These are phyloP conservation scores for Ancistrus triradiatus DNA, from an alignment of 2,113 vertebrate species.

Conservation along the genomic window DNA sequence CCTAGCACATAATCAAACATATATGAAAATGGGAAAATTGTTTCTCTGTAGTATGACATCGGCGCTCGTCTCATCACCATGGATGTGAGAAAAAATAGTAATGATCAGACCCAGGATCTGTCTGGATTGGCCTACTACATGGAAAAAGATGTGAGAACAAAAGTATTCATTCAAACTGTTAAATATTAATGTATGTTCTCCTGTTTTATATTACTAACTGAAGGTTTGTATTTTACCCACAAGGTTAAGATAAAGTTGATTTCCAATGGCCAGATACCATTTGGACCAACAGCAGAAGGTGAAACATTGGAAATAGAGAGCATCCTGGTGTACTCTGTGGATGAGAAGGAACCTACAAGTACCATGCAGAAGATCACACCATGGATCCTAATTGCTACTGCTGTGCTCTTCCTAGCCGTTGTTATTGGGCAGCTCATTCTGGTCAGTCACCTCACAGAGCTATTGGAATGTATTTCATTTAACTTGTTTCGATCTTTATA, in stretches of 20 bases:
- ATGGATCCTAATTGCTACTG: constrained; percentile 74
- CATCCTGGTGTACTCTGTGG: constrained; percentile 67
- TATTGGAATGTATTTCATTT: too few relatives aligned
- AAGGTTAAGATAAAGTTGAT: constrained; percentile 72
- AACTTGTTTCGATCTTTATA: too few relatives aligned
- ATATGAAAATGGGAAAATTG: neutral
- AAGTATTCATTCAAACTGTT: neutral
- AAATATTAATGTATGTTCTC: too few relatives aligned
- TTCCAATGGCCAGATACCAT: constrained; percentile 6
- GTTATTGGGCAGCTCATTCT: constrained; percentile 70
- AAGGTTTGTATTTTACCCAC: constrained; percentile 1
- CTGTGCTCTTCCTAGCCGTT: constrained; percentile 68
- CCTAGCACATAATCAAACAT: neutral
- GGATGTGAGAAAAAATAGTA: constrained; percentile 67
- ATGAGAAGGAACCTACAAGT: constrained; percentile 70
- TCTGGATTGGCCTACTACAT: constrained; percentile 77
- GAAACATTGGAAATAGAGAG: constrained; percentile 55
- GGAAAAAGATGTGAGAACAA: constrained; percentile 76
- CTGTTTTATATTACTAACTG: neutral
- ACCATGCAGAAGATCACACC: constrained; percentile 69
- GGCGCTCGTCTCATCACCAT: constrained; percentile 58
- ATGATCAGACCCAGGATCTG: constrained; percentile 60
- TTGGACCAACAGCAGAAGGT: constrained; percentile 44
- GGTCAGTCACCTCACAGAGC: constrained; percentile 59
- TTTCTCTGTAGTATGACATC: constrained; percentile 63